Percentiles rank a stretch among this genome's conserved stretches.
phyloP scores from a whole-genome alignment of 2,888 invertebrate species.

The Zhuqinia jingwanae region DNA sequence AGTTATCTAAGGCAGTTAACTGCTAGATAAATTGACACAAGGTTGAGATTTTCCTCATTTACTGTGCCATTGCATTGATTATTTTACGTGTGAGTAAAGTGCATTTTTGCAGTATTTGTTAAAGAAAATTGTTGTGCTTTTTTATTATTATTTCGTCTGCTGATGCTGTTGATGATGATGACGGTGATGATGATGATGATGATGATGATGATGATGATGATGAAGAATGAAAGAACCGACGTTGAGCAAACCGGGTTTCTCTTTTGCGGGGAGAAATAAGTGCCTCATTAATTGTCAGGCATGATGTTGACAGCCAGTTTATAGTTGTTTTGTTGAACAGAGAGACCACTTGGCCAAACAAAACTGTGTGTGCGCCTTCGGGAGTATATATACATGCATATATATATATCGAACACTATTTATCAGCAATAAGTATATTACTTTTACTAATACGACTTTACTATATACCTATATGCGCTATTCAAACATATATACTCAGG shows the following conservation, averaged over 20 bases:
- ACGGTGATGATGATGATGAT: background rate
- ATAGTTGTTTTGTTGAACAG: conserved; percentile 63
- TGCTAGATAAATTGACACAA: conserved; percentile 36
- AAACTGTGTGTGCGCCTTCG: background rate
- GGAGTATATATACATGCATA: too few species aligned
- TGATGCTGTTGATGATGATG: too few species aligned
- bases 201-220: conserved; percentile 28
- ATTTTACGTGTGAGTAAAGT: background rate
- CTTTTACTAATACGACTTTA: too few species aligned
- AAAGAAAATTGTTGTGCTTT: background rate
- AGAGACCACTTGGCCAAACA: conserved; percentile 55
- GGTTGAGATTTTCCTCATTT: conserved; percentile 39
- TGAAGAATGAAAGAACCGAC: conserved; percentile 33
- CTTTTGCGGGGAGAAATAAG: conserved; percentile 45
- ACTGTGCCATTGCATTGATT: background rate
- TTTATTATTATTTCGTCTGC: conserved; percentile 6
- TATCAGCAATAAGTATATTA: too few species aligned
- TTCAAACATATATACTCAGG: too few species aligned
- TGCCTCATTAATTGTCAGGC: conserved; percentile 71
- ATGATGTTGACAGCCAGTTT: conserved; percentile 72
- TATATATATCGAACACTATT: too few species aligned
- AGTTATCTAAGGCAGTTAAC: too few species aligned
- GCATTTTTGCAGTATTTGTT: conserved; percentile 33
- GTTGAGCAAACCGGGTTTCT: conserved; percentile 60
- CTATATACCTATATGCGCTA: too few species aligned